Conservation (phyloP, 2,113 vertebrate species). For the Hyperopisus bebe region DNA sequence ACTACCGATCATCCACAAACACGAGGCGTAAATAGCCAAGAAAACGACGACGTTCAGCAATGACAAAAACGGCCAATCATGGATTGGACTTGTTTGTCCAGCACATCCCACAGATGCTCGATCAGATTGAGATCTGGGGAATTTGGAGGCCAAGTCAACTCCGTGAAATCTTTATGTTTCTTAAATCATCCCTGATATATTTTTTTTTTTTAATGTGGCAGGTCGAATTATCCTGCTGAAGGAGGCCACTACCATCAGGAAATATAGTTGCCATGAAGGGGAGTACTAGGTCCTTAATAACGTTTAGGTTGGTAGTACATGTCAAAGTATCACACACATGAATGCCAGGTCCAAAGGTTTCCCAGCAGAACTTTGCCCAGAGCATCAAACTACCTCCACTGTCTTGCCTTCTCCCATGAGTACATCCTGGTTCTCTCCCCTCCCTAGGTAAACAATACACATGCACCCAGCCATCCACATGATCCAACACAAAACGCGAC, state of each 20-base stretch:
- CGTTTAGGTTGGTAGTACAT: not conserved
- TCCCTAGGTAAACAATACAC: not conserved
- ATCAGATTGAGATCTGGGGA: not conserved
- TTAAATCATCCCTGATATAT: not conserved
- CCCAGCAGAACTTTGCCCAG: not conserved
- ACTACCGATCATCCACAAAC: not conserved
- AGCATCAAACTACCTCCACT: not conserved
- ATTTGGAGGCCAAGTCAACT: not conserved
- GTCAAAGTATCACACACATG: not conserved
- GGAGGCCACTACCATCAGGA: not conserved
- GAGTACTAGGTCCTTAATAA: not conserved
- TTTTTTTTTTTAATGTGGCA: not conserved
- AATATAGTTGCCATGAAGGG: not conserved
- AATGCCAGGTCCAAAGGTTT: not conserved
- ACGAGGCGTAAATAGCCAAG: not conserved
- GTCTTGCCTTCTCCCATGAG: not conserved
- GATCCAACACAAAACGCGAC: not conserved
- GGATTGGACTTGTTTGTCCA: not conserved
- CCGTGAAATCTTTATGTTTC: not conserved
- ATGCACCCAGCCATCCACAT: not conserved
- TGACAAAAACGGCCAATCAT: not conserved
- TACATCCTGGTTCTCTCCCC: not conserved
- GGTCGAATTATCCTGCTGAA: not conserved
- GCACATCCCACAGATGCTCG: not conserved
- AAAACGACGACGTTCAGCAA: not conserved